A percentile compares a stretch with the other conserved stretches of the same genome.
phyloP scores from a whole-genome alignment of 2,113 vertebrate genomes.

The Chaetura pelagica region DNA sequence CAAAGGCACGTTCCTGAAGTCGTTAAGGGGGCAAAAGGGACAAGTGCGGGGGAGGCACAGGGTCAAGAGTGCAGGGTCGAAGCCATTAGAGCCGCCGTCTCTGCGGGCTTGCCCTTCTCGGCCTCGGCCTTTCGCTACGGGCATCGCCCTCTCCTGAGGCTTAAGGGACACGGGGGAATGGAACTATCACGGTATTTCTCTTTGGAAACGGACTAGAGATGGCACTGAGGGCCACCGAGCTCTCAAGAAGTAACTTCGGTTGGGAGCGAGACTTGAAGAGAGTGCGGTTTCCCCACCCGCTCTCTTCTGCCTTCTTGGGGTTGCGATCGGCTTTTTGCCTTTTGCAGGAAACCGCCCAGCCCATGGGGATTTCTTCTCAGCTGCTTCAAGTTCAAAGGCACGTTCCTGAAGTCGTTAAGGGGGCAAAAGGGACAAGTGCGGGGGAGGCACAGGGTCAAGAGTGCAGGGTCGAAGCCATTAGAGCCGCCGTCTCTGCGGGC shows the following conservation, averaged over 20 bases:
- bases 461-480: background rate
- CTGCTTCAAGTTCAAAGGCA: constrained; percentile 31
- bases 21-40: background rate
- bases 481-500: background rate
- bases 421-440: background rate
- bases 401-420: background rate
- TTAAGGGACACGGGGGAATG: background rate
- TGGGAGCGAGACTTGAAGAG: background rate
- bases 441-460: background rate
- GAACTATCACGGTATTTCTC: background rate
- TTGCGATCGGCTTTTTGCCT: background rate
- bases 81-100: background rate
- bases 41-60: background rate
- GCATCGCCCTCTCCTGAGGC: background rate
- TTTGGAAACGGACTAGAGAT: background rate
- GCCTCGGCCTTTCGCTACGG: background rate
- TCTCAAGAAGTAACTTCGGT: background rate
- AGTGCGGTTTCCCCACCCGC: fast-evolving
- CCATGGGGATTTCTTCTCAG: background rate
- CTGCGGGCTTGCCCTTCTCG: background rate
- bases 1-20: constrained; percentile 3
- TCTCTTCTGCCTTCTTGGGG: background rate
- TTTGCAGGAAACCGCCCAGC: background rate
- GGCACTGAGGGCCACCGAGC: background rate
- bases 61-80: background rate